These are phyloP conservation scores for Cotesia glomerata DNA, from an alignment of 1,140 invertebrate genomes.

Conservation along the genomic window DNA sequence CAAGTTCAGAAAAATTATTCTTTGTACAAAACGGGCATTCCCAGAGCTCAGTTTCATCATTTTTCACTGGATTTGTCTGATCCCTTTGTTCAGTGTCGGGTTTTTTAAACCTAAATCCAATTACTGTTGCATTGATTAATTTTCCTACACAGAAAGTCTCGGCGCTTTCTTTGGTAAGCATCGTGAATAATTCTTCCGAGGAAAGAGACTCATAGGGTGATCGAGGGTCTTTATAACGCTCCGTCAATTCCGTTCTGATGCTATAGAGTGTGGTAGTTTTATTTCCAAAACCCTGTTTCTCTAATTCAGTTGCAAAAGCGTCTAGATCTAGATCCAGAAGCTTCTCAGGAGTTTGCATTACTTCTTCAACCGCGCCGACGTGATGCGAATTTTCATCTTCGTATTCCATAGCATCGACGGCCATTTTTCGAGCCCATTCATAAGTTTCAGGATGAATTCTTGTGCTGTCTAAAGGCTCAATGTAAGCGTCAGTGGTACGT, in stretches of 20 bases:
- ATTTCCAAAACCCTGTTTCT: constrained; percentile 94
- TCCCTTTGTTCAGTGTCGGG: constrained; percentile 93
- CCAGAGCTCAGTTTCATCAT: constrained; percentile 94
- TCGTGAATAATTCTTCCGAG: constrained; percentile 89
- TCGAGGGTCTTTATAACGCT: constrained; percentile 93
- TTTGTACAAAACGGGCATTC: constrained; percentile 97
- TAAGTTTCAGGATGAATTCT: constrained; percentile 99
- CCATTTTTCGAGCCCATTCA: constrained; percentile 99
- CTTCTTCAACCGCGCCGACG: constrained; percentile 95
- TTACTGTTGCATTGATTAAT: constrained; percentile 78
- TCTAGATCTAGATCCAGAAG: constrained; percentile 97
- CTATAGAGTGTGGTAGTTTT: constrained; percentile 98
- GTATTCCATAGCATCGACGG: constrained; percentile 97
- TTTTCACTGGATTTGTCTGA: constrained; percentile 91
- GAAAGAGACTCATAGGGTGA: constrained; percentile 79
- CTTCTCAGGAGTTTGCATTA: constrained; percentile 92
- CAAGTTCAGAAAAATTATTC: constrained; percentile 93
- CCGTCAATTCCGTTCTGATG: constrained; percentile 94
- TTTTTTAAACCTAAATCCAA: constrained; percentile 83
- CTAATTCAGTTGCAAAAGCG: constrained; percentile 97
- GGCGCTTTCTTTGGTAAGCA: constrained; percentile 95
- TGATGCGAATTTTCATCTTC: constrained; percentile 96
- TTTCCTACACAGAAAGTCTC: constrained; percentile 95
- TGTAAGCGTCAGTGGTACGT: constrained; percentile 85
- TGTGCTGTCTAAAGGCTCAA: constrained; percentile 96